Evolutionary conservation across 2,797 vertebrate species (phyloP).

Genomic region (Xyrichtys novacula): DNA sequence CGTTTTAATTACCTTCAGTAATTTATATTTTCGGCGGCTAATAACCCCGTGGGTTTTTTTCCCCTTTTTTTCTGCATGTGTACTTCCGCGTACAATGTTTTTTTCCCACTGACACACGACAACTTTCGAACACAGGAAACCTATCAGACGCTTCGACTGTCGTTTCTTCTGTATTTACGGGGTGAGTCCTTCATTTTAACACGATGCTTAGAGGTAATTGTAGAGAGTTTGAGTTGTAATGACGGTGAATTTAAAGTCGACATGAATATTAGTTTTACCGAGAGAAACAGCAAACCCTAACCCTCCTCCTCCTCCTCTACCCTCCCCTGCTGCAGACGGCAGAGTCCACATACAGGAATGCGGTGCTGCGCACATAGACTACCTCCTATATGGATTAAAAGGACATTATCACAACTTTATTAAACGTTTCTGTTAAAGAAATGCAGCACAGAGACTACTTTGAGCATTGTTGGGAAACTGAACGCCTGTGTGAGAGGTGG

Average conservation of each 20-base stretch:
- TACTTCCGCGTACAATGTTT: conserved; percentile 86
- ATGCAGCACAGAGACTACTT: neutral
- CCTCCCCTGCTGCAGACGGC: conserved; percentile 39
- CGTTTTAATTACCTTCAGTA: too few relatives aligned
- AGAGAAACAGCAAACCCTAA: conserved; percentile 36
- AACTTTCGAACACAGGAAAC: conserved; percentile 84
- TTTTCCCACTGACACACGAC: conserved; percentile 75
- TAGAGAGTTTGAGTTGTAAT: neutral
- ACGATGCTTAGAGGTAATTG: accelerated
- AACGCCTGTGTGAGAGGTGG: neutral
- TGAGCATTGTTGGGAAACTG: neutral
- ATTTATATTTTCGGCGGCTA: neutral
- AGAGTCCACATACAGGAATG: conserved; percentile 64
- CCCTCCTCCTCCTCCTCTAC: neutral
- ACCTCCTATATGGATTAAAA: conserved; percentile 4
- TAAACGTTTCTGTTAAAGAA: neutral
- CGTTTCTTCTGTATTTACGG: conserved; percentile 46
- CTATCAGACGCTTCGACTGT: conserved; percentile 57
- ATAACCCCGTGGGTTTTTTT: conserved; percentile 8
- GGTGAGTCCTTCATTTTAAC: conserved; percentile 61
- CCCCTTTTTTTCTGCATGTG: conserved; percentile 41
- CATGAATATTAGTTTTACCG: conserved; percentile 42
- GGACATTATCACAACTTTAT: neutral
- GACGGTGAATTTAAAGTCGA: neutral
- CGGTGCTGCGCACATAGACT: conserved; percentile 33